These are phyloP conservation scores for Anolis sagrei DNA, from an alignment of 2,113 vertebrate genomes.

Conservation along the genomic window DNA sequence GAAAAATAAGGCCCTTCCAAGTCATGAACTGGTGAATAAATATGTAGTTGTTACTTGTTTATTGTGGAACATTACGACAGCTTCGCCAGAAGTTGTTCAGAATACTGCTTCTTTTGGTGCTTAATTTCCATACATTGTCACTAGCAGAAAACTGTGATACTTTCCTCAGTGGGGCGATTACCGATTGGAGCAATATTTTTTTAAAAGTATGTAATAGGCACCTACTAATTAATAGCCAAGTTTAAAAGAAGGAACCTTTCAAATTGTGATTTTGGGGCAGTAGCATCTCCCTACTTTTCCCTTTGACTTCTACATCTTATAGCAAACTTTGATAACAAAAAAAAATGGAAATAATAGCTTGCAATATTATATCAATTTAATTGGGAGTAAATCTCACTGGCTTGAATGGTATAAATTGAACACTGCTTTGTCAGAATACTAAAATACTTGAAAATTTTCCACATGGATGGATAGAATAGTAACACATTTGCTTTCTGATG, in stretches of 20 bases:
- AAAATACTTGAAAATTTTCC: no score
- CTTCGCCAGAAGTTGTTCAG: not conserved
- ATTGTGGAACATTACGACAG: not conserved
- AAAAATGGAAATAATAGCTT: not conserved
- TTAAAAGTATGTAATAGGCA: not conserved
- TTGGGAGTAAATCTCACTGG: not conserved
- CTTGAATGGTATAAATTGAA: no score
- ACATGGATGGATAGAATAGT: no score
- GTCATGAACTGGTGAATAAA: not conserved
- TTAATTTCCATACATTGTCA: not conserved
- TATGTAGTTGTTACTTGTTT: not conserved
- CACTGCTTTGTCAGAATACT: no score
- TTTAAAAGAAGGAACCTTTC: not conserved
- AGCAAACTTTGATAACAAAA: no score
- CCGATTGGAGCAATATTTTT: not conserved
- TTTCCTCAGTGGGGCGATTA: not conserved
- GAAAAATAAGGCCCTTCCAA: not conserved
- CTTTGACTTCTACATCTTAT: not conserved
- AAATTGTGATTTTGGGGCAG: not conserved
- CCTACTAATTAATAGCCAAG: not conserved
- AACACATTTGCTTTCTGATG: no score
- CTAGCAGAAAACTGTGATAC: not conserved
- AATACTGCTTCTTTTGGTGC: not conserved
- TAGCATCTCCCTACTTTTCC: not conserved
- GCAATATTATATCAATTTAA: not conserved